Base-by-base conservation (phyloP, 1,140 invertebrate species). In the Acromyrmex echinatior region DNA sequence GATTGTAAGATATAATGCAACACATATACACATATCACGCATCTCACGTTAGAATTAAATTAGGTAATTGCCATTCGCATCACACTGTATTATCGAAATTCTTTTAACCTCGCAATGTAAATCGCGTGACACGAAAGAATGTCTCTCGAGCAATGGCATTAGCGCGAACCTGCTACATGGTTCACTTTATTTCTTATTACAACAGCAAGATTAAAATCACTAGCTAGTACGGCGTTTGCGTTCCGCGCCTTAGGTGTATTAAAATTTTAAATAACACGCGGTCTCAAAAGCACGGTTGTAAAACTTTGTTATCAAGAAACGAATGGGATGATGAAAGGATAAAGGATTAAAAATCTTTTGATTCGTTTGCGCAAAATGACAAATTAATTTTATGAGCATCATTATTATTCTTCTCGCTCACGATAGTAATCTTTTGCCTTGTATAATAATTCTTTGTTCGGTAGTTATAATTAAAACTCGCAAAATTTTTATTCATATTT, bases 151-250 rank as follows among this genome's bases (percentile, higher is more conserved):
- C 63, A 80, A 62, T 45, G 25, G 81, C 49, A 87, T 87, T 89
- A 89, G 71, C 51, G 71, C 51, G 63, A 78, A 51, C 76, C 74
- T 68, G 62, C 73, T 68, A 63, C 71, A 53, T 21, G 68, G 39
- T 80, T 87, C 88, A 60, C 66, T 90, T 90, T 90, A 85, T 87
- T 90, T 90, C 88, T 90, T 90, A 90, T 90, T 90, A 87, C 77
- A 84, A 87, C 60, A 76, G 56, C 68, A 74, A 90, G 89, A 90
- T 90, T 90, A 87, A 85, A 87, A 90, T 90, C 88, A 53, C 21
- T 5, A 10, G 63, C 35, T 58, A 51, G 65, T 56, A 70, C 16
- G 45, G 39, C 51, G 49, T 62, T 63, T 45, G 85, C 58, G 21
- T 35, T 51, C 62, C 58, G 45, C 60, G 53, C 49, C 62, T 87